phyloP scores from a whole-genome alignment of 2,113 vertebrate genomes.

The Tor tambroides region DNA sequence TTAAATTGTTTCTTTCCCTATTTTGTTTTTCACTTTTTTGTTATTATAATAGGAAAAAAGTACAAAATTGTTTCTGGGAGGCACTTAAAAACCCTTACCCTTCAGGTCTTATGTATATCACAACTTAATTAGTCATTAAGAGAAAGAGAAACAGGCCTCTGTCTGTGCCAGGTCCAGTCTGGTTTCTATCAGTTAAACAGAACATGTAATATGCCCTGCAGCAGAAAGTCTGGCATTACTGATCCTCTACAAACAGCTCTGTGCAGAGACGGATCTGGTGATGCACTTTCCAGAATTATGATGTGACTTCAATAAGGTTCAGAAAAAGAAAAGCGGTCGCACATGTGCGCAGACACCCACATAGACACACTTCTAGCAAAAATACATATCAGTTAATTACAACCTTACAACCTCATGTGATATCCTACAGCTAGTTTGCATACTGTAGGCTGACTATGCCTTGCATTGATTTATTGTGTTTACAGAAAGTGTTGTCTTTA shows the following conservation, averaged over 20 bases:
- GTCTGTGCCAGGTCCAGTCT: constrained; percentile 8
- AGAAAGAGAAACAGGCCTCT: background rate
- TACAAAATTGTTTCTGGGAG: background rate
- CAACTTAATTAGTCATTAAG: background rate
- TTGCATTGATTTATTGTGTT: background rate
- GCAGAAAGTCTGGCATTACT: background rate
- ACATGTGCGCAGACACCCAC: background rate
- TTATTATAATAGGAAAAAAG: background rate
- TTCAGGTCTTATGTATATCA: background rate
- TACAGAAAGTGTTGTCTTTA: background rate
- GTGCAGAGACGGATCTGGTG: background rate
- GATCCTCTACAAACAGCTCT: background rate
- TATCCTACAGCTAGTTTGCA: background rate
- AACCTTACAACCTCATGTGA: background rate
- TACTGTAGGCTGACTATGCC: background rate
- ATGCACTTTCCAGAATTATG: background rate
- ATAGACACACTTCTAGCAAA: background rate
- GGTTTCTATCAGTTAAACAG: background rate
- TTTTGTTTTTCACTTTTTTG: too few species aligned
- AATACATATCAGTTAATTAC: background rate
- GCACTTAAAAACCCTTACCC: background rate
- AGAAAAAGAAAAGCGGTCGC: background rate
- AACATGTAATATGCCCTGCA: background rate
- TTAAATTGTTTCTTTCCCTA: too few species aligned
- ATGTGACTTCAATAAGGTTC: background rate